Base-by-base conservation (phyloP, 2,113 vertebrate species). In the Trichechus manatus region DNA sequence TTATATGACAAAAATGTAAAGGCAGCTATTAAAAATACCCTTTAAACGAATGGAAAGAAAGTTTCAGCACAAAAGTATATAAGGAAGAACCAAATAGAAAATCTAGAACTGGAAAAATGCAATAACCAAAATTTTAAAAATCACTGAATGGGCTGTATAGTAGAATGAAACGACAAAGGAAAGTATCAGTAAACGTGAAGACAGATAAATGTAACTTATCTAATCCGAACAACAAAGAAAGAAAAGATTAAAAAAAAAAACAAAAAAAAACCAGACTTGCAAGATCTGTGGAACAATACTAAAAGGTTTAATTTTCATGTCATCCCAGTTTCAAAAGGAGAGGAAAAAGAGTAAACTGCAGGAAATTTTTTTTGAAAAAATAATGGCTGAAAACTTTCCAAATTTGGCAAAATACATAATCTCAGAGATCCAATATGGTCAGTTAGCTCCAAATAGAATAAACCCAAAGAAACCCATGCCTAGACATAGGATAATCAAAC, bases 91-190 rank as follows among this genome's bases (percentile, higher is more conserved):
- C 25, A 87, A 89, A n/a, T 56, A 14, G 29, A 87, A 90, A 74
- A 42, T 53, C 66, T 82, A 74, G 15, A 96, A 79, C 61, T 23
- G 2, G 94, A 82, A 80, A 56, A 56, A 15, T 15, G 13, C 83
- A 44, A 59, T 83, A 75, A 89, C 44, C 42, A 90, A 79, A 66
- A 80, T n/a, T 78, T 87, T 39, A 56, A 97, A 91, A 82, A 10
- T 66, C 88, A 74, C 15, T 7, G 0, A 80, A 81, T 50, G 19
- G 44, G 9, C 44, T 81, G 56, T 81, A 47, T 9, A 80, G 44
- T 29, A 95, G 2, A 93, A 74, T 83, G 66, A 80, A 93, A 74
- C 70, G n/a, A 42, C 23, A 87, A 14, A 39, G 25, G 14, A 83
- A 94, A 92, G 39, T 75, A 4, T 75, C 31, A 83, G 19, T 50